A percentile compares a stretch with the other conserved stretches of the same genome.
These are phyloP conservation scores for Phalacrocorax carbo DNA, from an alignment of 2,113 vertebrate genomes.

Conservation along the genomic window DNA sequence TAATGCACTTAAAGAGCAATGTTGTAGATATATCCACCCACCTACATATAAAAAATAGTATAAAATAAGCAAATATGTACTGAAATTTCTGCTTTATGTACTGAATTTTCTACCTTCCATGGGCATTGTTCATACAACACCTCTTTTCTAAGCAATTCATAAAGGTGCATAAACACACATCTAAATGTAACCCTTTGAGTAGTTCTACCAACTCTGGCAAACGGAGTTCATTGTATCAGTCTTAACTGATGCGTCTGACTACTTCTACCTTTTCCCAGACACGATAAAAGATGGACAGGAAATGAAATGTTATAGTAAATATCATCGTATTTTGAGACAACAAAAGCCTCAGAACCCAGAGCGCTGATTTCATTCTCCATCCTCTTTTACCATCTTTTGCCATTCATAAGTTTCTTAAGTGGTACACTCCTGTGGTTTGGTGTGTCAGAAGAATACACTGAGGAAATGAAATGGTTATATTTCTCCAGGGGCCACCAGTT, in stretches of 20 bases:
- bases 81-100: background rate
- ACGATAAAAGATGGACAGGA: background rate
- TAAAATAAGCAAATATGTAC: background rate
- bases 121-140: background rate
- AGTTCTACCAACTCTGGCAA: background rate
- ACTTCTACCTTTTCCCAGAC: background rate
- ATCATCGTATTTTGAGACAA: background rate
- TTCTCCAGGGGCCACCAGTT: conserved; percentile 38
- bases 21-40: background rate
- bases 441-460: conserved; percentile 9
- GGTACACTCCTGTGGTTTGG: background rate
- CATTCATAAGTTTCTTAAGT: background rate
- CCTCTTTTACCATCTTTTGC: background rate
- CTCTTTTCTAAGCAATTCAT: background rate
- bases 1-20: background rate
- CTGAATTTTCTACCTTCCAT: background rate
- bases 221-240: background rate
- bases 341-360: background rate
- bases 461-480: background rate
- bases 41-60: background rate
- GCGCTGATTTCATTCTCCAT: rapidly evolving
- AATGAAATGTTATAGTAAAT: background rate
- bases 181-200: background rate
- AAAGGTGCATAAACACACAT: background rate
- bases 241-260: background rate